Evolutionary conservation across 1,140 invertebrate species (phyloP).

Genomic region (Drosophila sproati): DNA sequence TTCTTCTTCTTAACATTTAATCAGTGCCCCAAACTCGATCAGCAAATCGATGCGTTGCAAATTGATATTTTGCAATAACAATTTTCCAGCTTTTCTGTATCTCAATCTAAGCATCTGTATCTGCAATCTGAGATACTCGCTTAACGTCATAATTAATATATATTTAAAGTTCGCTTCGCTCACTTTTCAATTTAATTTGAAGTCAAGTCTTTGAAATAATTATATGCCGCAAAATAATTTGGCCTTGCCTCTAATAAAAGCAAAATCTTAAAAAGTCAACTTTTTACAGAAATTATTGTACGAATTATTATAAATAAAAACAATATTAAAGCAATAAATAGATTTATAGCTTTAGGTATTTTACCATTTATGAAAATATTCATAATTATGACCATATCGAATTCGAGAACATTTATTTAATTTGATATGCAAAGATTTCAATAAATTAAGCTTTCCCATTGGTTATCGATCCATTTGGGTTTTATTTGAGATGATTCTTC

Average conservation of each 20-base stretch:
- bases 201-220: background rate
- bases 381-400: too few species aligned
- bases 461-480: background rate
- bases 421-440: background rate
- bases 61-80: conserved; percentile 73
- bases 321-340: too few species aligned
- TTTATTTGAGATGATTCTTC: background rate
- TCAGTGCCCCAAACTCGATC: conserved; percentile 36
- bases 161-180: background rate
- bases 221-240: too few species aligned
- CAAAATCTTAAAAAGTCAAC: too few species aligned
- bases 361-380: too few species aligned
- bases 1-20: conserved; percentile 60
- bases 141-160: conserved; percentile 1
- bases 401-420: too few species aligned
- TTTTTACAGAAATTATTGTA: too few species aligned
- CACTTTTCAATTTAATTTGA: background rate
- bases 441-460: background rate
- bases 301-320: too few species aligned
- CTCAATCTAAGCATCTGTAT: background rate
- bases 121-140: background rate
- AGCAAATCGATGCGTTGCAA: conserved; percentile 26
- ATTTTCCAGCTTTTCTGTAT: conserved; percentile 32
- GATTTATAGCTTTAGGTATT: too few species aligned
- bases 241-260: too few species aligned